Percentiles rank a stretch among this genome's conserved stretches.
Conservation (phyloP, 2,888 invertebrate genomes). For the Leptodirus hochenwartii region DNA sequence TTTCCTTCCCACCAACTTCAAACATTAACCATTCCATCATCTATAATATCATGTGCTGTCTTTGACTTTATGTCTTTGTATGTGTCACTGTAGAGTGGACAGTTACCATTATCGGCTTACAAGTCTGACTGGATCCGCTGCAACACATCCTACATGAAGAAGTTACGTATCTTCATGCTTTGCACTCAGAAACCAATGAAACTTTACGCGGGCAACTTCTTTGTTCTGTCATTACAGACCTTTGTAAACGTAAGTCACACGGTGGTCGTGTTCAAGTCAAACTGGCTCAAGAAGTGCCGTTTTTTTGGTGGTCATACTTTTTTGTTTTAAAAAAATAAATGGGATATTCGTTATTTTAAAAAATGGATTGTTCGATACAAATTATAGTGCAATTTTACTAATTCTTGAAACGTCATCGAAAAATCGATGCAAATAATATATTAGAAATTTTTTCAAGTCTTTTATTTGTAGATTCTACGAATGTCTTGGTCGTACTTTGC, state of each 20-base stretch:
- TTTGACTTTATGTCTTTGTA: too few relatives aligned
- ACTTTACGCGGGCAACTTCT: conserved; percentile 29
- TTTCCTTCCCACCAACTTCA: too few relatives aligned
- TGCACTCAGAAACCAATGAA: conserved; percentile 30
- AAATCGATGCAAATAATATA: background rate
- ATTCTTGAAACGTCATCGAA: too few relatives aligned
- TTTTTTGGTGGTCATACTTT: too few relatives aligned
- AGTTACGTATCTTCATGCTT: conserved; percentile 29
- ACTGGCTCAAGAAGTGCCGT: too few relatives aligned
- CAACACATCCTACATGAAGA: conserved; percentile 24
- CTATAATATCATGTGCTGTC: too few relatives aligned
- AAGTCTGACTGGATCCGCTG: conserved; percentile 24
- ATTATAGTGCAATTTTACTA: too few relatives aligned
- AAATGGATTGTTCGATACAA: too few relatives aligned
- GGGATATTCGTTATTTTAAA: too few relatives aligned
- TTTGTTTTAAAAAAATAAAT: too few relatives aligned
- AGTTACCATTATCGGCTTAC: conserved; percentile 28
- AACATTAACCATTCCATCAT: too few relatives aligned
- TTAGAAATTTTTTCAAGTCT: conserved; percentile 7
- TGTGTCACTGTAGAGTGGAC: too few relatives aligned
- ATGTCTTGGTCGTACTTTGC: conserved; percentile 38
- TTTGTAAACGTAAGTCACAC: conserved; percentile 29
- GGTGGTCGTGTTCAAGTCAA: background rate
- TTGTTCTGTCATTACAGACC: conserved; percentile 32
- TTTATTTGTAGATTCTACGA: conserved; percentile 34